Percentiles rank a stretch among this genome's conserved stretches.
Evolutionary conservation across 2,888 invertebrate genomes (phyloP).

Genomic region (Drosophila falleni): DNA sequence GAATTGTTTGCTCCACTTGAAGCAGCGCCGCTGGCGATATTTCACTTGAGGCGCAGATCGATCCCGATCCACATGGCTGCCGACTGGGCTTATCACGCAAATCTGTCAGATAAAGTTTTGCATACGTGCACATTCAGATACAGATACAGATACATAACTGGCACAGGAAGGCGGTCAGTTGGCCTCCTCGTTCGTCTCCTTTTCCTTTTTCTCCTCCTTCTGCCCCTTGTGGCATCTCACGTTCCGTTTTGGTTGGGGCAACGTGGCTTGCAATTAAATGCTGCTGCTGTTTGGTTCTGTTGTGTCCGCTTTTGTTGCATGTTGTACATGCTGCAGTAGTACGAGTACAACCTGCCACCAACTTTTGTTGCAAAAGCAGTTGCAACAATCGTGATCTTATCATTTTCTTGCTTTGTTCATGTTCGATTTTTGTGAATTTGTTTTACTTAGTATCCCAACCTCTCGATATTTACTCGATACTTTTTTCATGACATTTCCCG

Average conservation of each 20-base stretch:
- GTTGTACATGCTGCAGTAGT: conserved; percentile 57
- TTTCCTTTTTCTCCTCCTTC: conserved; percentile 1
- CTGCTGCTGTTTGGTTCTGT: conserved; percentile 25
- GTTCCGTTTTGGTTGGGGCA: conserved; percentile 60
- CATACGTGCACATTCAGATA: conserved; percentile 62
- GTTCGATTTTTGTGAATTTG: conserved; percentile 79
- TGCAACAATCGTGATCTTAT: conserved; percentile 75
- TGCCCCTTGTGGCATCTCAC: conserved; percentile 39
- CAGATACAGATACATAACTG: conserved; percentile 53
- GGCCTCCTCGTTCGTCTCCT: neutral
- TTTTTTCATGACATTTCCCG: conserved; percentile 74
- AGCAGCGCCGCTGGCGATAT: conserved; percentile 66
- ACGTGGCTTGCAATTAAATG: conserved; percentile 78
- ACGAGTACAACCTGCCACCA: conserved; percentile 72
- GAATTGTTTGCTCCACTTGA: conserved; percentile 50
- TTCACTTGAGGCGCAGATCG: conserved; percentile 67
- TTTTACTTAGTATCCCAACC: conserved; percentile 54
- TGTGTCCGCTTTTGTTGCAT: conserved; percentile 59
- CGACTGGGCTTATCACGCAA: conserved; percentile 69
- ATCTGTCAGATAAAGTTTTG: conserved; percentile 79
- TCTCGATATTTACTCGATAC: conserved; percentile 38
- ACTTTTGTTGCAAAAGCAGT: conserved; percentile 47
- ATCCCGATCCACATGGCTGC: conserved; percentile 50
- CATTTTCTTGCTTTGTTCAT: conserved; percentile 76
- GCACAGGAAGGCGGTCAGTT: conserved; percentile 58